Conservation (phyloP, 2,797 vertebrate species). For the Oryzias sinensis region DNA sequence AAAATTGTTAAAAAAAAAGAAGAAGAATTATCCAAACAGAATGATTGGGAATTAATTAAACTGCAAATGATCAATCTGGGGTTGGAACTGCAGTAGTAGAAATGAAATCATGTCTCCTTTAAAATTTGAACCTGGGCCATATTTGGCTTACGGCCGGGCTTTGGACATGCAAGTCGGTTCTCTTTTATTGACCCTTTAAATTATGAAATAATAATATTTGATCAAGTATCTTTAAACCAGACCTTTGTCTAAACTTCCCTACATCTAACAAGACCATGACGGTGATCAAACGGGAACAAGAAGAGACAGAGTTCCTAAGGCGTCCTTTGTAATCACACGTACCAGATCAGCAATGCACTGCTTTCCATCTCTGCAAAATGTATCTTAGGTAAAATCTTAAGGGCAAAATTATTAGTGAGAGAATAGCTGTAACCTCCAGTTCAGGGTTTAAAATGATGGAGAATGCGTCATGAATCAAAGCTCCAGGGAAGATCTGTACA, state of each 20-base stretch:
- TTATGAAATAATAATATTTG: too few species aligned
- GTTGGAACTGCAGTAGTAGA: too few species aligned
- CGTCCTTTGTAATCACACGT: constrained; percentile 45
- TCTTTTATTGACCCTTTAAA: too few species aligned
- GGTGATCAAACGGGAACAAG: constrained; percentile 16
- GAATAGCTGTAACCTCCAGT: constrained; percentile 21
- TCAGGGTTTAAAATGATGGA: constrained; percentile 37
- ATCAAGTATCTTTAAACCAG: not conserved
- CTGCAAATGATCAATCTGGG: too few species aligned
- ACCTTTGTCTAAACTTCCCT: constrained; percentile 3
- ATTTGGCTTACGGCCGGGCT: too few species aligned
- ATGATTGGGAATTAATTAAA: too few species aligned
- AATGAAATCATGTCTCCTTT: too few species aligned
- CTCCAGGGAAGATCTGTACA: not conserved
- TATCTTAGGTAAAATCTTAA: constrained; percentile 27
- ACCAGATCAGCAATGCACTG: constrained; percentile 41
- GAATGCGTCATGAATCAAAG: too few species aligned
- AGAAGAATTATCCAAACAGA: too few species aligned
- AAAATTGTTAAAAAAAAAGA: too few species aligned
- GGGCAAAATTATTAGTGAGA: constrained; percentile 41
- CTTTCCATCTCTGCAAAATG: constrained; percentile 24
- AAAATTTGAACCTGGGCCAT: too few species aligned
- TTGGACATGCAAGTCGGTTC: too few species aligned
- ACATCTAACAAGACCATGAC: constrained; percentile 19
- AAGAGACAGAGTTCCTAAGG: constrained; percentile 24